Evolutionary conservation across 2,888 invertebrate genomes (phyloP), one percentile per base, ranked within the genome.

Genomic region (Eupeodes latifasciatus): DNA sequence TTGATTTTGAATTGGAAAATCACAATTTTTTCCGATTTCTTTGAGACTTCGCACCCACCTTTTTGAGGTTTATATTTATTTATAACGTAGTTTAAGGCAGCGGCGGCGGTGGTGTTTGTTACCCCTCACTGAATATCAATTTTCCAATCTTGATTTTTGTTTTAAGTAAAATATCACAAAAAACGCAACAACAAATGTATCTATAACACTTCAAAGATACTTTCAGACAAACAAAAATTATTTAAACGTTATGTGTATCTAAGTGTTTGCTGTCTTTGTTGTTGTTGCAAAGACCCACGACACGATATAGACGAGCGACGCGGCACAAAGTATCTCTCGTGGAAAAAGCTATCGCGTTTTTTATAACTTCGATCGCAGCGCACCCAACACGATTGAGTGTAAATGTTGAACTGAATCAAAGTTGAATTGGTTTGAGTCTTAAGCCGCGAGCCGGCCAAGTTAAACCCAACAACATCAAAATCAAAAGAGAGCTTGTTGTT

Each of bases 351-450:
- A 78, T 76, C 71, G 66, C 78, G 55, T 69, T 79, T 77, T 40
- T 16, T 69, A 71, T 75, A 69, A 49, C 55, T 55, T 66, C 81
- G 88, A 77, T 75, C 85, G 44, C 59, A 84, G 80, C 59, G 75
- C 88, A 88, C 88, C 85, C 85, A 88, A 62, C 88, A 62, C 88
- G 88, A 81, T 81, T 55, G 88, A 85, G 85, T 88, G 85, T 88
- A 78, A 88, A 81, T 81, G 77, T 85, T 88, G 78, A 85, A 88
- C 88, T 88, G 85, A 88, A 88, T 85, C 85, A 81, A 75, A 81
- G 81, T 75, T 27, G 78, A 85, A 81, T 85, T 88, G 78, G 81
- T 80, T 78, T 66, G 69, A 81, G 81, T 85, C 85, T 81, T 84
- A 88, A 88, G 84, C 84, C 40, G 40, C 40, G 40, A 5, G 40